phyloP scores from a whole-genome alignment of 2,888 invertebrate species.

The Cantharis lateralis region DNA sequence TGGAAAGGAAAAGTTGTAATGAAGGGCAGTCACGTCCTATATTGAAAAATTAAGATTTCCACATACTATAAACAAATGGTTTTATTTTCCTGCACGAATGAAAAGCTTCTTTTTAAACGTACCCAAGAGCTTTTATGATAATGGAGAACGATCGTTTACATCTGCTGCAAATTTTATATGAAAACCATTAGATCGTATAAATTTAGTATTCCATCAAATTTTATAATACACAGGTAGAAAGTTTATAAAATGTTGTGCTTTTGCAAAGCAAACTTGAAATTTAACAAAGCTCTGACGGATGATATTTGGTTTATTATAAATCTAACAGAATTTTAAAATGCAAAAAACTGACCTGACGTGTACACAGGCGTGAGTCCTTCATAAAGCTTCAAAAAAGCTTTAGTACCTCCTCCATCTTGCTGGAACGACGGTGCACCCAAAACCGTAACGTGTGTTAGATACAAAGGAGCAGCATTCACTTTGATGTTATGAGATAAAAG shows the following conservation, averaged over 20 bases:
- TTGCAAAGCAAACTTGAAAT: neutral
- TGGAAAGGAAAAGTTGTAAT: neutral
- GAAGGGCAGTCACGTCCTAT: neutral
- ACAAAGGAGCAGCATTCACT: constrained; percentile 85
- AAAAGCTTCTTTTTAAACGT: neutral
- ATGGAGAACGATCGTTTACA: neutral
- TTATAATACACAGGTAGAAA: neutral
- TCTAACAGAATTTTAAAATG: neutral
- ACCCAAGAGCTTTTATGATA: neutral
- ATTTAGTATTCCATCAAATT: neutral
- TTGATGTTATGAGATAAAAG: constrained; percentile 85
- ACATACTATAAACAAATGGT: neutral
- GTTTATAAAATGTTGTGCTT: neutral
- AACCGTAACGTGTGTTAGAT: constrained; percentile 84
- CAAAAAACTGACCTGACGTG: constrained; percentile 68
- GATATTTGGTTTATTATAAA: neutral
- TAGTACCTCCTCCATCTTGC: constrained; percentile 63
- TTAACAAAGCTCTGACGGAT: neutral
- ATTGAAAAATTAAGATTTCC: neutral
- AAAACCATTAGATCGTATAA: neutral
- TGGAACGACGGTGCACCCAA: constrained; percentile 78
- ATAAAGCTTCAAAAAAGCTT: constrained; percentile 84
- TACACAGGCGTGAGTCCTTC: constrained; percentile 89
- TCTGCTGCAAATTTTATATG: neutral
- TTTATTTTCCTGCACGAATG: neutral